Evolutionary conservation across 2,888 invertebrate species (phyloP).

Genomic region (Augiades crinisus): DNA sequence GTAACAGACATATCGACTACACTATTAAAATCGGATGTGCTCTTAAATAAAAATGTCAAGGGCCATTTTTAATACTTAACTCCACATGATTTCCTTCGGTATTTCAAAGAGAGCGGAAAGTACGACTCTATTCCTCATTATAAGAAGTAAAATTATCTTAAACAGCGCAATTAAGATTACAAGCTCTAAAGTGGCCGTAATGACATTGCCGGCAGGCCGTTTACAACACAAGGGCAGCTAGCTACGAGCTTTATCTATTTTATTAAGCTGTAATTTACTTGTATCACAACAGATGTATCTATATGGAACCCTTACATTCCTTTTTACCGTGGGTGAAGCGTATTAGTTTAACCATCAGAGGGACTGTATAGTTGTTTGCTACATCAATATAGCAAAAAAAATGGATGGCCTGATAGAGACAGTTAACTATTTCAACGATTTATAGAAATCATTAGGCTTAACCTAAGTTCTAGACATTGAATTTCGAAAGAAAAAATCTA

Average conservation of each 20-base stretch:
- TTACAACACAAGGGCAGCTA: constrained; percentile 46
- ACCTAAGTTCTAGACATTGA: not conserved
- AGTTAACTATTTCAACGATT: too few species aligned
- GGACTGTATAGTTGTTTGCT: too few species aligned
- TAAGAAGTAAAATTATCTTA: constrained; percentile 54
- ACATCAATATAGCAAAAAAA: too few species aligned
- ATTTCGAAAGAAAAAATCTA: too few species aligned
- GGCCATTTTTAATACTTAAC: not conserved
- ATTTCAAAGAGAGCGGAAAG: constrained; percentile 4
- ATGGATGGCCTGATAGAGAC: too few species aligned
- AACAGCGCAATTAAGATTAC: constrained; percentile 61
- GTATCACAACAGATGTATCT: not conserved
- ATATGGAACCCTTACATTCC: not conserved
- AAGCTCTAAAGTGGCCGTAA: constrained; percentile 52
- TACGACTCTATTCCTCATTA: constrained; percentile 16
- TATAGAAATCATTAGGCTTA: not conserved
- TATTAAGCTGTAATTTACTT: constrained; percentile 14
- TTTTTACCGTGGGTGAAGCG: too few species aligned
- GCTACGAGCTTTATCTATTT: constrained; percentile 27
- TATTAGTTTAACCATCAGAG: not conserved
- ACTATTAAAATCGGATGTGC: not conserved
- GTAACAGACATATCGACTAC: too few species aligned
- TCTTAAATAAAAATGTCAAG: constrained; percentile 12
- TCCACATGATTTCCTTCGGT: not conserved
- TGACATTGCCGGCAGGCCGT: constrained; percentile 49